Evolutionary conservation across 2,113 vertebrate genomes (phyloP), one percentile per base, ranked within the genome.

Genomic region (Camelus bactrianus): DNA sequence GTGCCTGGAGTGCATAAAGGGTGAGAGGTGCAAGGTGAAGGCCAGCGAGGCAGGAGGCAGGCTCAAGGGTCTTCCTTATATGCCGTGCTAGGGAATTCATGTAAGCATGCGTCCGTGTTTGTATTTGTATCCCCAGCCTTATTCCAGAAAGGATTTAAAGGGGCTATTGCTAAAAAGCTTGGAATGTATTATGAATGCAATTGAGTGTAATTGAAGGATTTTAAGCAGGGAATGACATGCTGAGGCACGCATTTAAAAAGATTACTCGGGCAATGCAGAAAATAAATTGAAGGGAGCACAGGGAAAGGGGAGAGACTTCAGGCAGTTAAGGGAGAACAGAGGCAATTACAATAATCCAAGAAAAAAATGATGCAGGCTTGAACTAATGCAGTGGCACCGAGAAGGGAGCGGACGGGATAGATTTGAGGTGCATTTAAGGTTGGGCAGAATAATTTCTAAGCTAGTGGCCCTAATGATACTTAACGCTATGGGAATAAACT

Each of bases 131-230:
- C 26, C 72, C 22, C 76, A 46, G 77, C 46, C 62, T 83, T 93
- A 75, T 79, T 70, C 82, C 93, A 97, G 67, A 93, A 96, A 91
- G 69, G 93, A 95, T 93, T 96, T 96, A 79, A 80, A 94, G 69
- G 10, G 54, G 20, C 91, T 70, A 38, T 89, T 86, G 81, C 89
- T 72, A 76, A 70, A 82, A 93, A 81, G 73, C 70, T 96, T 79
- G 91, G 93, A 32, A 81, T 86, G 89, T 70, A 96, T 94, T 93
- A 76, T 93, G 82, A 93, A 93, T 30, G 94, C 95, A 97, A 86
- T 93, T 97, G 95, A 97, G 77, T 50, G 67, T 89, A 92, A 98
- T 94, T 97, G 94, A 82, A 89, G 95, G 96, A 97, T 97, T 97
- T 97, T 73, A 91, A 64, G 72, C 94, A 64, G 50, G 48, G 91